phyloP scores from a whole-genome alignment of 2,888 invertebrate species.

The Graphium colonna region DNA sequence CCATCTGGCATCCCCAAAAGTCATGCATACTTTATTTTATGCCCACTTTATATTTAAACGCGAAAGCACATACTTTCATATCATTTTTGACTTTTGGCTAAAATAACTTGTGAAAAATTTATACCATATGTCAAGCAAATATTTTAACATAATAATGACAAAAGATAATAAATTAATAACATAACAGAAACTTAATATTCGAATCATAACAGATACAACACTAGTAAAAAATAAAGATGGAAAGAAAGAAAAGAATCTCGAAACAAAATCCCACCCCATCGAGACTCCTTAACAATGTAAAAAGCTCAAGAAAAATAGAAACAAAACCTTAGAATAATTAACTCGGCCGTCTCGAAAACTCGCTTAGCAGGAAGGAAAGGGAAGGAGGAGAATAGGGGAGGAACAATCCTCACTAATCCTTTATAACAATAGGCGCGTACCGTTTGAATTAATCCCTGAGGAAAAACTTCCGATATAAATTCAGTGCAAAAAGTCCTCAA shows the following conservation, averaged over 20 bases:
- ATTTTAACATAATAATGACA: no score
- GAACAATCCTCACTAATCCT: slow-evolving; percentile 42
- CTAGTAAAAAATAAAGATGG: no score
- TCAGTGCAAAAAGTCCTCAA: slow-evolving; percentile 25
- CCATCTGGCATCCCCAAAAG: no score
- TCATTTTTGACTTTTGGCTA: no score
- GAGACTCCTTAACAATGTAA: slow-evolving; percentile 18
- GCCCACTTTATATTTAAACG: no score
- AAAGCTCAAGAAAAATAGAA: slow-evolving; percentile 24
- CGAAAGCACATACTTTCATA: no score
- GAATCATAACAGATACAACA: no score
- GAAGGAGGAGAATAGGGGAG: slow-evolving; percentile 23
- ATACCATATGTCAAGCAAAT: no score
- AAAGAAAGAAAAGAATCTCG: not conserved
- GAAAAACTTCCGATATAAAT: slow-evolving; percentile 45
- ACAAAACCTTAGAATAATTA: slow-evolving; percentile 24
- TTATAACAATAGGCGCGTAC: slow-evolving; percentile 41
- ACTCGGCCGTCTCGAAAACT: slow-evolving; percentile 12
- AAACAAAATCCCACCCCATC: slow-evolving; percentile 14
- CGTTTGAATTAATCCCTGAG: slow-evolving; percentile 39
- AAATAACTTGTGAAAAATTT: no score
- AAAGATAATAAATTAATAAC: no score
- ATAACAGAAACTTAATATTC: no score
- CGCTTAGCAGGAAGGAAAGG: slow-evolving; percentile 2
- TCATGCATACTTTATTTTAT: no score